Evolutionary conservation across 2,113 vertebrate species (phyloP).

Genomic region (Leucosticte australis): DNA sequence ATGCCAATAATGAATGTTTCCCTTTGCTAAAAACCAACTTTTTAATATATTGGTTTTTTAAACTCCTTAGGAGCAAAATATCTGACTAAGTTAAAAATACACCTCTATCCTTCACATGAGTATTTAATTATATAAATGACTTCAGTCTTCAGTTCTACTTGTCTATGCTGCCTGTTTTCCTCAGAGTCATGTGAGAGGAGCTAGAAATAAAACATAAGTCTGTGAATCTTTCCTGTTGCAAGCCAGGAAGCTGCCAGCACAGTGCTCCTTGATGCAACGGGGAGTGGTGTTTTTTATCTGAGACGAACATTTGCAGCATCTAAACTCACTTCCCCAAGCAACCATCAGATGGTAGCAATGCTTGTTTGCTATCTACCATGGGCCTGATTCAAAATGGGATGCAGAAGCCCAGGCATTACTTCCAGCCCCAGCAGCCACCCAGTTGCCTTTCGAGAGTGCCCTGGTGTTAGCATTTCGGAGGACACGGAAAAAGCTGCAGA

Average conservation of each 20-base stretch:
- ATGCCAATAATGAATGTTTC: background rate
- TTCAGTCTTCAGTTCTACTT: background rate
- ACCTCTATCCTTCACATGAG: background rate
- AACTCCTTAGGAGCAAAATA: background rate
- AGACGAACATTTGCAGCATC: constrained; percentile 23
- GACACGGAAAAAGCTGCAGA: background rate
- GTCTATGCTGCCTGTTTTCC: background rate
- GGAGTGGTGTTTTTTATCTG: background rate
- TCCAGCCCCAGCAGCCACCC: background rate
- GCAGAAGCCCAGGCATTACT: background rate
- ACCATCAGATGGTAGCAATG: constrained; percentile 69
- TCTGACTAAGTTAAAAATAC: background rate
- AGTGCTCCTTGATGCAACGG: background rate
- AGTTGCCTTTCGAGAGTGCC: background rate
- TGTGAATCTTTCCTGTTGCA: background rate
- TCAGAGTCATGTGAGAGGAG: background rate
- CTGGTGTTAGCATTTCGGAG: background rate
- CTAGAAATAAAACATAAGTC: background rate
- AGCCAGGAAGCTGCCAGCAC: background rate
- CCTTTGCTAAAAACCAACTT: background rate
- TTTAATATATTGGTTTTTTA: background rate
- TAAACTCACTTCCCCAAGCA: constrained; percentile 63
- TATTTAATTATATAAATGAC: background rate
- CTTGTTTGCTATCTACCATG: constrained; percentile 51
- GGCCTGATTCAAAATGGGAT: constrained; percentile 4